Percentiles rank a stretch among this genome's conserved stretches.
Conservation (phyloP, 2,797 vertebrate species). For the Tenualosa ilisha region DNA sequence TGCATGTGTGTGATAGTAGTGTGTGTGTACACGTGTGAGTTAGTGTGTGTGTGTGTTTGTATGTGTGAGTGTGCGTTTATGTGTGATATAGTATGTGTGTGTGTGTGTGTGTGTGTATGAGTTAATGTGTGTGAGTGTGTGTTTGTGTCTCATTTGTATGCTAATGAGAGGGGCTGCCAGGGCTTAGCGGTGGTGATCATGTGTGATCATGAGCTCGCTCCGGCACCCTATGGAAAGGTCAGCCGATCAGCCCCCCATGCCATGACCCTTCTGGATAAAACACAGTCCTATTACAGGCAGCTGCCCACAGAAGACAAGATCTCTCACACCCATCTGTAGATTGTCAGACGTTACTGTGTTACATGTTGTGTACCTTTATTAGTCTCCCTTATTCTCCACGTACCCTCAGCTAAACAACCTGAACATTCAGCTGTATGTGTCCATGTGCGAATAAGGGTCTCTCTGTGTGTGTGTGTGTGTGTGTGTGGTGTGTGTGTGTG, state of each 20-base stretch:
- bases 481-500: background rate
- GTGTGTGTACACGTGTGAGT: too few relatives aligned
- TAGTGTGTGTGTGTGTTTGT: background rate
- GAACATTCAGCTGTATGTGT: background rate
- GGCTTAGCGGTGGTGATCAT: constrained; percentile 6
- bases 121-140: background rate
- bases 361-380: background rate
- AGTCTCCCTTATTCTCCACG: background rate
- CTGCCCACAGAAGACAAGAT: background rate
- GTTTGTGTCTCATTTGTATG: constrained; percentile 85
- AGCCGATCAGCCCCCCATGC: background rate
- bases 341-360: background rate
- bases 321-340: background rate
- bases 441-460: background rate
- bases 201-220: background rate
- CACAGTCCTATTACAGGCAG: background rate
- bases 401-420: background rate
- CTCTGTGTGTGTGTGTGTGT: background rate
- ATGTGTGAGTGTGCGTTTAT: constrained; percentile 57
- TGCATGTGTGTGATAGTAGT: background rate
- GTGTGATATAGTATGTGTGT: constrained; percentile 56
- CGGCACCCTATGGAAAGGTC: constrained; percentile 11
- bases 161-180: background rate
- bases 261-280: background rate
- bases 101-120: background rate